Evolutionary conservation across 2,888 invertebrate species (phyloP), one percentile per base, ranked within the genome.

Genomic region (Macroteleia sp.): DNA sequence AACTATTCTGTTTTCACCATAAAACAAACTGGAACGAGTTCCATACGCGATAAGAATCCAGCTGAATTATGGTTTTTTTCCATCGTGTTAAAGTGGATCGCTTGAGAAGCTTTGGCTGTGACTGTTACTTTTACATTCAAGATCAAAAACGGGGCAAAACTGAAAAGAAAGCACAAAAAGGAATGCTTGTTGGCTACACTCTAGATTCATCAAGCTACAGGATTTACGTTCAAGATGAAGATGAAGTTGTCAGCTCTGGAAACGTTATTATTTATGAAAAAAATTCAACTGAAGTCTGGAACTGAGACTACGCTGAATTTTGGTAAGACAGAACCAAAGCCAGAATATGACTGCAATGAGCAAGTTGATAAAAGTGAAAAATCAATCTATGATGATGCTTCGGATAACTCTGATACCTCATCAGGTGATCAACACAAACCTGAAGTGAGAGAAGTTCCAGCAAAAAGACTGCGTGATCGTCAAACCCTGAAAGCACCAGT

Each of bases 171-270:
- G 17, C 14, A 6, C 17, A 39, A 9, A 14, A 44, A 76, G 17
- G 16, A 48, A 76, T 81, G 20, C 59, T 86, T 39, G 81, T 84
- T 6, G 80, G 83, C 0, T 85, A 85, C 32, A 81, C 85, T 22
- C 14, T 77, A 12, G 81, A 84, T 19, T 67, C 77, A 12, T 76
- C 78, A 8, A 36, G 81, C 5, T 83, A 75, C 32, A 77, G 80
- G 74, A 25, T 25, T 25, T 25, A 25, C 6, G 25, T 25, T 25
- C 25, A 25, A 25, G 25, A 25, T 25, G 25, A 25, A 25, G 25
- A 25, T 6, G 25, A 25, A 25, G 25, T 25, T 6, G 25, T 25
- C 25, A 25, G 25, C 25, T 25, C 25, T 25, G 25, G 25, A 25
- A 25, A 25, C 25, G 25, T 25, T 25, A 25, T 25, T 25, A 5